These are phyloP conservation scores for Galeopterus variegatus DNA, from an alignment of 2,113 vertebrate genomes.

Conservation along the genomic window DNA sequence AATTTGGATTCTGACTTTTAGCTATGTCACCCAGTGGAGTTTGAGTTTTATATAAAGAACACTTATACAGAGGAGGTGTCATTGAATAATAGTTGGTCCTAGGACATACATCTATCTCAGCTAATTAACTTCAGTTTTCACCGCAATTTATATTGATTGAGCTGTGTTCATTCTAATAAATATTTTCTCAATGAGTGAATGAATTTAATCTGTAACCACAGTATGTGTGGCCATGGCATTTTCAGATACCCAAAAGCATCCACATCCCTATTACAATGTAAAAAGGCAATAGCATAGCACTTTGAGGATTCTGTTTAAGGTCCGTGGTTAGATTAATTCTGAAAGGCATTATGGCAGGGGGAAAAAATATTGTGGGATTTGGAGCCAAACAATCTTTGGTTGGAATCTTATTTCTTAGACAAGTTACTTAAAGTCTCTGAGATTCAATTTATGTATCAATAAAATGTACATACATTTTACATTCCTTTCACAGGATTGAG, in stretches of 20 bases:
- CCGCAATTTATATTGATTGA: not conserved
- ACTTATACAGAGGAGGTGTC: not conserved
- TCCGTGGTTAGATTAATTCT: not conserved
- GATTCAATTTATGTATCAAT: slow-evolving; percentile 13
- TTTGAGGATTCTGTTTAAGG: not conserved
- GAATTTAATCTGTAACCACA: slow-evolving; percentile 1
- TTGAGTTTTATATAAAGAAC: slow-evolving; percentile 17
- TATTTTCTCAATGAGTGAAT: slow-evolving; percentile 33
- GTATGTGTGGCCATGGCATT: not conserved
- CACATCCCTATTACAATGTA: not conserved
- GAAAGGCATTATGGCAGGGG: not conserved
- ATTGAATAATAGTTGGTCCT: slow-evolving; percentile 43
- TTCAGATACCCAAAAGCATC: not conserved
- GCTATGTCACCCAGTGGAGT: not conserved
- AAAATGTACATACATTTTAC: slow-evolving; percentile 30
- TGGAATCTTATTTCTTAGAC: slow-evolving; percentile 24
- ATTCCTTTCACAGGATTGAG: not conserved
- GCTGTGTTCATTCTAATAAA: not conserved
- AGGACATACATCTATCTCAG: not conserved
- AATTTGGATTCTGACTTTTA: slow-evolving; percentile 60
- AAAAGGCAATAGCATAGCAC: not conserved
- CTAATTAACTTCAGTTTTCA: slow-evolving; percentile 54
- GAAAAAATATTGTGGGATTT: not conserved
- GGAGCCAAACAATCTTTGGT: not conserved
- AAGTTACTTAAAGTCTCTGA: not conserved